Evolutionary conservation across 2,113 vertebrate genomes (phyloP), one percentile per base, ranked within the genome.

Genomic region (Fulica atra): DNA sequence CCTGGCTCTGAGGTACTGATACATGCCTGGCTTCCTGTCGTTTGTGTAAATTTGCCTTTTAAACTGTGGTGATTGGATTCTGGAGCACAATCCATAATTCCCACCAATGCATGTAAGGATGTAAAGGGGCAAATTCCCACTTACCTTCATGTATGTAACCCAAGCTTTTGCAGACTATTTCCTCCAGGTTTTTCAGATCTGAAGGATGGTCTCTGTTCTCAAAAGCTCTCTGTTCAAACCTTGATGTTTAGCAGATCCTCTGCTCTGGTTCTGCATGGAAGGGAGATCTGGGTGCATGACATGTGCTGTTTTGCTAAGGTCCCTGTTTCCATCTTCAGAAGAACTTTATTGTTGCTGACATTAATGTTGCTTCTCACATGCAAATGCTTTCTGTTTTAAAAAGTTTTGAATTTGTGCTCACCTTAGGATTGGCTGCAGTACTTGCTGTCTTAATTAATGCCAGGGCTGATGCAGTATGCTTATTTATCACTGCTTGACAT

Each of bases 11-110:
- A 80, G 48, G 14, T 9, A 46, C 2, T 33, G 36, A 4, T 17
- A n/a, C 40, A 16, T 0, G 1, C 48, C 53, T 74, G 81, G 29
- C 20, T 25, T 28, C 11, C 28, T 63, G 63, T 23, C 1, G 1
- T 12, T 2, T 50, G 23, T 68, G 12, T 64, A 70, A 61, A 50
- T 71, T 56, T 28, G 11, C 44, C 23, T 73, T 61, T 42, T 64
- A 59, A 91, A 46, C 15, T 7, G 12, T 1, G 8, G 42, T 21
- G 28, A 11, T 0, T 69, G 25, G 24, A 23, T 80, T 89, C 29
- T 64, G 23, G 54, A 82, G 19, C 46, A 72, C 28, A 56, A 10
- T 57, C 59, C 1, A 2, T 40, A 68, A 25, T 80, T 94, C 63
- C 20, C 24, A 29, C 28, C 21, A 15, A 3, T 64, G 35, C 15